These are phyloP conservation scores for Sinhomidia bicolor DNA, from an alignment of 2,888 invertebrate species.

Conservation along the genomic window DNA sequence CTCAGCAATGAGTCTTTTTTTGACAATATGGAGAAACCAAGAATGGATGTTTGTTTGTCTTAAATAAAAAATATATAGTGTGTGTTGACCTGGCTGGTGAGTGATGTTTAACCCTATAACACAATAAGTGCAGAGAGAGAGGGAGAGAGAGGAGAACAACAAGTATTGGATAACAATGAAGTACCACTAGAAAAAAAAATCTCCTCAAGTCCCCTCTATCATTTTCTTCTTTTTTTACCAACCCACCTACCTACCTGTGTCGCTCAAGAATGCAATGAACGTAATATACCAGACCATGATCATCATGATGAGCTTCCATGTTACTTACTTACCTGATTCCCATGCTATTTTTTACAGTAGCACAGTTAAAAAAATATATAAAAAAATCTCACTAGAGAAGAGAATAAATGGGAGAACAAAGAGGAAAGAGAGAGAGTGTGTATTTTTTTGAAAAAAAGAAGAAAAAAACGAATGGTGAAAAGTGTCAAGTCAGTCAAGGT, in stretches of 20 bases:
- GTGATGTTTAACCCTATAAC: too few relatives aligned
- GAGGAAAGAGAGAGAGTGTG: conserved; percentile 7
- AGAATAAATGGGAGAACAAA: neutral
- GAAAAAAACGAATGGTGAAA: neutral
- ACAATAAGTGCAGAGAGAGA: too few relatives aligned
- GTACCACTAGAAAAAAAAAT: neutral
- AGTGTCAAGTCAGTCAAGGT: conserved; percentile 60
- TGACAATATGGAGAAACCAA: too few relatives aligned
- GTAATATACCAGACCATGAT: neutral
- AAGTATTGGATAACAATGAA: neutral
- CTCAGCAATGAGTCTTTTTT: too few relatives aligned
- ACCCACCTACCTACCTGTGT: neutral
- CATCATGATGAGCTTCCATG: neutral
- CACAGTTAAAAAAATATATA: neutral
- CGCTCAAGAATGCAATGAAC: neutral
- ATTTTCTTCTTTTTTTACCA: neutral
- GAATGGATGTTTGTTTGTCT: too few relatives aligned
- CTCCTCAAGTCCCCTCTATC: too few relatives aligned
- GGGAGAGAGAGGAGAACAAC: too few relatives aligned
- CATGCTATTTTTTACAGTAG: conserved; percentile 12
- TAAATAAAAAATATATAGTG: too few relatives aligned
- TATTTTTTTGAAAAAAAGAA: too few relatives aligned
- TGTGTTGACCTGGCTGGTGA: too few relatives aligned
- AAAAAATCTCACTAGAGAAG: conserved; percentile 3
- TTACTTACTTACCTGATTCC: conserved; percentile 31